These are phyloP conservation scores for Sus cebifrons DNA, from an alignment of 2,797 vertebrate species.

Conservation along the genomic window DNA sequence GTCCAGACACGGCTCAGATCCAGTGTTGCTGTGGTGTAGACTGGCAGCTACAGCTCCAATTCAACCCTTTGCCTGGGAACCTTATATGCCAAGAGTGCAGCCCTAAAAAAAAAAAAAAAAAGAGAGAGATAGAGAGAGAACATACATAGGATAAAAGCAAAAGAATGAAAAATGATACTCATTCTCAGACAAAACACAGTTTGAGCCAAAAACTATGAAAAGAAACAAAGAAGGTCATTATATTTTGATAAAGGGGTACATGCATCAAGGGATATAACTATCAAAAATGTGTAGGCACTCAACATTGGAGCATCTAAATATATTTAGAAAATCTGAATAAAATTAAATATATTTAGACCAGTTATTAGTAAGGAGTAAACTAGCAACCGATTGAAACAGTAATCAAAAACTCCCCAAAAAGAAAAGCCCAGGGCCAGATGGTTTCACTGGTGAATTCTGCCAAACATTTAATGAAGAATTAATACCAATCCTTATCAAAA, in stretches of 20 bases:
- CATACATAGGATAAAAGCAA: not conserved
- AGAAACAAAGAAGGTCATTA: not conserved
- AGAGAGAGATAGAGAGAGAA: not conserved
- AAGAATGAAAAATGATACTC: not conserved
- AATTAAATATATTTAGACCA: not conserved
- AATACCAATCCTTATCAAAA: not conserved
- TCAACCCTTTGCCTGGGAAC: no score
- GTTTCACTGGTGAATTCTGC: not conserved
- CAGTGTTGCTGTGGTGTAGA: no score
- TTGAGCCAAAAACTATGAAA: not conserved
- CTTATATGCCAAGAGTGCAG: no score
- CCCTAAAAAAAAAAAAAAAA: no score
- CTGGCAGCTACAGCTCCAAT: no score
- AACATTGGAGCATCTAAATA: not conserved
- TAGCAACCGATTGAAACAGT: not conserved
- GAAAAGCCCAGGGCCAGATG: not conserved
- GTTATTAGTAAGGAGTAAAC: not conserved
- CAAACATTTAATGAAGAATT: not conserved
- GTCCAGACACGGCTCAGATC: no score
- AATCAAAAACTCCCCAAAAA: not conserved
- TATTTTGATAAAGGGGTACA: not conserved
- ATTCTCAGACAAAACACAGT: not conserved
- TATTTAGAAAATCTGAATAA: not conserved
- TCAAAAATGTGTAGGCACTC: not conserved
- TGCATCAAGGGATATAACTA: not conserved